Evolutionary conservation across 2,888 invertebrate species (phyloP), one percentile per base, ranked within the genome.

Genomic region (Tenthredo distinguenda): DNA sequence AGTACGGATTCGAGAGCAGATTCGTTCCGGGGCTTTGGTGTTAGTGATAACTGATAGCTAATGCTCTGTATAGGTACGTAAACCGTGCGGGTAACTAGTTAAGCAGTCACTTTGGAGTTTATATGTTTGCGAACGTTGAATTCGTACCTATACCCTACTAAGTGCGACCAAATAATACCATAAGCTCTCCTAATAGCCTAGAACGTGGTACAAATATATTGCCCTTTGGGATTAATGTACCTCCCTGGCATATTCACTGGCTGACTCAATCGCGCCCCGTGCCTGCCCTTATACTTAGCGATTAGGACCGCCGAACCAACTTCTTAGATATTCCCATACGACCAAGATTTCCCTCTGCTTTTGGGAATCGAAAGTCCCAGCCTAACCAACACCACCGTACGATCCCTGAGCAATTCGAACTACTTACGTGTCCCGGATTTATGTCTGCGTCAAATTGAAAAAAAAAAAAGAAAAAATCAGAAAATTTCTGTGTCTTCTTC

Each of bases 131-230:
- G 12, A 74, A 74, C 31, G 74, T 74, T 37, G 40, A 40, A 40
- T 74, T 40, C 43, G 77, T n/a, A 77, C 18, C n/a, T 18, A n/a
- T 40, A 40, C 37, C 12, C 9, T 62, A 21, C 81, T 40, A 40
- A 62, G 62, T 43, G 62, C 62, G 81, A 62, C 21, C 65, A 62
- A 81, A 81, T 81, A 62, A 81, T 81, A 62, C 81, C 62, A 26
- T 81, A 81, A 81, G 81, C 81, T 81, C 62, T 81, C 81, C 81
- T 40, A 62, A 81, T 81, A 81, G 58, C 62, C 26, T 77, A n/a
- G 31, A 34, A 77, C 31, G 31, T 47, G 26, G 50, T 77, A 62
- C 81, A 81, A 81, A 81, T 62, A 81, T 81, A 81, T 65, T 62
- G 21, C 81, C 81, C 81, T 81, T 81, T 65, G 26, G 81, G 62